Conservation (phyloP, 1,140 invertebrate genomes). For the Wiebesia pumilae region DNA sequence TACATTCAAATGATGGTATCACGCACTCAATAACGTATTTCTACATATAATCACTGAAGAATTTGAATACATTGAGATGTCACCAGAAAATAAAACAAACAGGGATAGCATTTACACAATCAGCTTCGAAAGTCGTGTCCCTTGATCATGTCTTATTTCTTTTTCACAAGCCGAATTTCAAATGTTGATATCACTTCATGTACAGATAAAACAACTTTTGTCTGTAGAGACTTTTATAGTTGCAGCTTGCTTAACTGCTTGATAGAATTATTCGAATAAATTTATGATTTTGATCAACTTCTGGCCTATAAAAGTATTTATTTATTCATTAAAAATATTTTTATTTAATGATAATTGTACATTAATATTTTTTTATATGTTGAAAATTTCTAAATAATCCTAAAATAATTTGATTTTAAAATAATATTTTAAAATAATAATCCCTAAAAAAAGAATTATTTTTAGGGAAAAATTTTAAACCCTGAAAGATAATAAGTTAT, state of each 20-base stretch:
- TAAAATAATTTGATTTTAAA: too few species aligned
- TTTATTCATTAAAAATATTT: too few species aligned
- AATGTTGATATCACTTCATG: conserved; percentile 8
- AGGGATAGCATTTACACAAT: too few species aligned
- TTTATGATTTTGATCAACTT: not conserved
- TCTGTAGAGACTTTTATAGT: not conserved
- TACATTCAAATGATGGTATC: too few species aligned
- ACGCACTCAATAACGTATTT: conserved; percentile 21
- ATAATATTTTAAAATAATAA: too few species aligned
- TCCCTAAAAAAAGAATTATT: too few species aligned
- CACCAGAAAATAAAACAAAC: not conserved
- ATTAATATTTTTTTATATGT: too few species aligned
- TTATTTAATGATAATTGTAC: too few species aligned
- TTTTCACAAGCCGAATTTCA: not conserved
- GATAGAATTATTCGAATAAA: not conserved
- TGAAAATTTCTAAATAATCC: too few species aligned
- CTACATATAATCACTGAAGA: not conserved
- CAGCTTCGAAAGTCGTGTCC: conserved; percentile 6
- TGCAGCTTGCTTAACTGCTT: not conserved
- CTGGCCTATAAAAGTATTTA: too few species aligned
- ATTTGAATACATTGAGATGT: conserved; percentile 9
- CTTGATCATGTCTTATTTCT: not conserved
- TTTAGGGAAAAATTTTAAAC: too few species aligned
- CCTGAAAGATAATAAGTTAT: too few species aligned
- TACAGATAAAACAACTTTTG: conserved; percentile 28